Percentiles rank a stretch among this genome's conserved stretches.
Conservation (phyloP, 2,113 vertebrate species). For the Prunella himalayana region DNA sequence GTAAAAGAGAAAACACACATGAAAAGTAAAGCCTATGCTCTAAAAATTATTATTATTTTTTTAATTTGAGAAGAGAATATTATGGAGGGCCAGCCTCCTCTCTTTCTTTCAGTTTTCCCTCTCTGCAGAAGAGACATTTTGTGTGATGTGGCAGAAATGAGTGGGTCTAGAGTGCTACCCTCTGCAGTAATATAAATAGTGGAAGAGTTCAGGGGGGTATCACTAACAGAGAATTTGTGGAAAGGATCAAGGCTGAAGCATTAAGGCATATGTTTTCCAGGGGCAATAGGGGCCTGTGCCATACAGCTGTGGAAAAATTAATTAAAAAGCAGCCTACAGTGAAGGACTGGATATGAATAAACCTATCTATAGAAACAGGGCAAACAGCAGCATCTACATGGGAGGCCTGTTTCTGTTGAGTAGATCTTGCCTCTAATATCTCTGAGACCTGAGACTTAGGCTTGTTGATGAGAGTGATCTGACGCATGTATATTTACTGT, state of each 20-base stretch:
- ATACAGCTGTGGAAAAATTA: not conserved
- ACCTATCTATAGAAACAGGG: not conserved
- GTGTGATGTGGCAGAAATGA: not conserved
- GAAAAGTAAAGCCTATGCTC: not conserved
- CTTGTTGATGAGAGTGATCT: not conserved
- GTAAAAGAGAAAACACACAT: not conserved
- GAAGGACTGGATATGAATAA: not conserved
- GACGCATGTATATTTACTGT: not conserved
- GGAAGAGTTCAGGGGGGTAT: not conserved
- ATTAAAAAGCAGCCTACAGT: not conserved
- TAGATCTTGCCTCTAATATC: not conserved
- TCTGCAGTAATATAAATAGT: not conserved
- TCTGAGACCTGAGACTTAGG: not conserved
- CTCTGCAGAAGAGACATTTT: not conserved
- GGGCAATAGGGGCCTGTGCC: not conserved
- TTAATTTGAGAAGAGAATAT: not conserved
- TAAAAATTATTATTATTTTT: not conserved
- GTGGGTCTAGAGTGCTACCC: too few relatives aligned
- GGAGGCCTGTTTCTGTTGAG: not conserved
- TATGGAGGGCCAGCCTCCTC: not conserved
- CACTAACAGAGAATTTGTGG: not conserved
- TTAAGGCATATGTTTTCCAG: not conserved
- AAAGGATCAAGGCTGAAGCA: not conserved
- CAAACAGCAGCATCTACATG: not conserved
- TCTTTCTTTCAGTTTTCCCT: not conserved